A percentile compares a stretch with the other conserved stretches of the same genome.
Evolutionary conservation across 2,797 vertebrate species (phyloP).

Genomic region (Sparus aurata): DNA sequence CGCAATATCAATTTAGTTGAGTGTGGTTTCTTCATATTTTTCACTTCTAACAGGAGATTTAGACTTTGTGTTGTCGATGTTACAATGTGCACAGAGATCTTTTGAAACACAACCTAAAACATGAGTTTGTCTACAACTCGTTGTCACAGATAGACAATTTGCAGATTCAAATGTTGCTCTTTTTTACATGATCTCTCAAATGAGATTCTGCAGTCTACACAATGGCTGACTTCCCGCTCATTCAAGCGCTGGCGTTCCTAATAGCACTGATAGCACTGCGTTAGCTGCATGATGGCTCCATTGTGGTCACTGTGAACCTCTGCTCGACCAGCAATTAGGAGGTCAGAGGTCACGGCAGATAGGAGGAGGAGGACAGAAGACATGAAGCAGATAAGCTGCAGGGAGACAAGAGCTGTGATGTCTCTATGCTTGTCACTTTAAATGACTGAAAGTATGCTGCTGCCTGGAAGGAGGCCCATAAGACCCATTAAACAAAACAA

Average conservation of each 20-base stretch:
- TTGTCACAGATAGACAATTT: neutral
- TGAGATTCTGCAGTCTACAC: neutral
- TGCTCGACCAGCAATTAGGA: slow-evolving; percentile 29
- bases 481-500: neutral
- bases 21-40: too few relatives aligned
- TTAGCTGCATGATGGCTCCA: slow-evolving; percentile 2
- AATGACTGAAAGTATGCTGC: neutral
- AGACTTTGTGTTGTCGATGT: neutral
- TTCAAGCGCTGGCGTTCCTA: neutral
- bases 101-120: neutral
- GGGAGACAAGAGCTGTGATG: neutral
- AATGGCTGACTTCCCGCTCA: neutral
- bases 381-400: neutral
- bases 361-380: slow-evolving; percentile 25
- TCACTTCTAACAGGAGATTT: neutral
- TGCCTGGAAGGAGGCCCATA: neutral
- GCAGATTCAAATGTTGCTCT: neutral
- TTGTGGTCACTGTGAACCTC: slow-evolving; percentile 42
- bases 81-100: neutral
- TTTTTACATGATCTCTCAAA: neutral
- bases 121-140: neutral
- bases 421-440: too few relatives aligned
- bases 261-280: slow-evolving; percentile 4
- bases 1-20: too few relatives aligned
- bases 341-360: slow-evolving; percentile 42